Evolutionary conservation across 2,113 vertebrate genomes (phyloP).

Genomic region (Halichoerus grypus): DNA sequence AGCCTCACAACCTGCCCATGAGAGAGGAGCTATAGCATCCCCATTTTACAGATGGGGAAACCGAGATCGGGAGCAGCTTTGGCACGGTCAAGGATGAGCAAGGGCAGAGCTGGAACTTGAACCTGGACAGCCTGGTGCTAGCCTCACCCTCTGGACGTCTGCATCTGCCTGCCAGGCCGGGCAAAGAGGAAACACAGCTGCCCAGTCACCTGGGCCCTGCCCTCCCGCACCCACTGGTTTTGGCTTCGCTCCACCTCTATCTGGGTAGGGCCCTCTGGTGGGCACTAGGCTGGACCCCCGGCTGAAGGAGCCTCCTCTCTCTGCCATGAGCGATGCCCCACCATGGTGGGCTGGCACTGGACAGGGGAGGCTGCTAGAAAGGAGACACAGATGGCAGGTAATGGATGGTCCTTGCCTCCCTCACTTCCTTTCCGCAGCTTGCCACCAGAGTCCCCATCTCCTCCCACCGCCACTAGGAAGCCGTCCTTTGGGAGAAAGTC

Average conservation of each 20-base stretch:
- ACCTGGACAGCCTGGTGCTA: background rate
- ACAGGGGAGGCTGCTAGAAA: background rate
- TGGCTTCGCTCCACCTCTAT: background rate
- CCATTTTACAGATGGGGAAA: background rate
- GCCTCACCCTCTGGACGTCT: background rate
- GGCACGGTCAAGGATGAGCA: background rate
- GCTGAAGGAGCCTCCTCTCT: background rate
- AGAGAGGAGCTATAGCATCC: background rate
- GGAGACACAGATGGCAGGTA: background rate
- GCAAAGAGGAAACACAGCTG: background rate
- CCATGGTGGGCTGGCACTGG: accelerated
- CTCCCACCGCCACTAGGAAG: background rate
- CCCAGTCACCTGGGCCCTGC: background rate
- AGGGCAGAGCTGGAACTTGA: background rate
- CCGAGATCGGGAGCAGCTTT: background rate
- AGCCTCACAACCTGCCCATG: accelerated
- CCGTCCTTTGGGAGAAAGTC: background rate
- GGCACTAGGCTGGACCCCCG: background rate
- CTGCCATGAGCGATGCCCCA: background rate
- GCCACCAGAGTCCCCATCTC: background rate
- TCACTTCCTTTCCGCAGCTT: background rate
- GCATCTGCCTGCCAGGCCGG: background rate
- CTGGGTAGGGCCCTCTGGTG: background rate
- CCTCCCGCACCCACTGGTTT: background rate
- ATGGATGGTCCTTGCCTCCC: background rate